These are phyloP conservation scores for Tetragonisca angustula DNA, from an alignment of 2,888 invertebrate genomes.

Conservation along the genomic window DNA sequence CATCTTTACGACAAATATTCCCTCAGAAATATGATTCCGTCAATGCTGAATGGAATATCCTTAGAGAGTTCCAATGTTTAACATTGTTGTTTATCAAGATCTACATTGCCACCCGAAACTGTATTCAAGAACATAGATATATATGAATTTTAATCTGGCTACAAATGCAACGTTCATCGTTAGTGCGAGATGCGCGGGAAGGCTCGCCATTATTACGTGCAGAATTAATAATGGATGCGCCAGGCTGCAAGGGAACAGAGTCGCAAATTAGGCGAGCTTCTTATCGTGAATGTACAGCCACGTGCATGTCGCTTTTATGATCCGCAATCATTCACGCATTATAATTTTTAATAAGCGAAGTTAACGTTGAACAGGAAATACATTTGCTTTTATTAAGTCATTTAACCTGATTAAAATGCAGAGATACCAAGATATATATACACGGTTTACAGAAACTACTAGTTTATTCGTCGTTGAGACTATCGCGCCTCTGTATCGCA, in stretches of 20 bases:
- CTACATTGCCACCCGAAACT: slow-evolving; percentile 9
- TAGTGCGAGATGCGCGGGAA: slow-evolving; percentile 16
- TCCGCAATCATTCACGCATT: slow-evolving; percentile 31
- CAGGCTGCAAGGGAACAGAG: slow-evolving; percentile 52
- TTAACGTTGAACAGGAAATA: slow-evolving; percentile 39
- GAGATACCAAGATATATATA: not conserved
- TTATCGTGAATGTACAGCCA: slow-evolving; percentile 56
- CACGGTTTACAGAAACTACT: not conserved
- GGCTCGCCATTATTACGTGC: slow-evolving; percentile 50
- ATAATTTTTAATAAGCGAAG: slow-evolving; percentile 43
- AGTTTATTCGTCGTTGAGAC: not conserved
- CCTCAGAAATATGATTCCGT: not conserved
- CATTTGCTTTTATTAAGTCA: slow-evolving; percentile 31
- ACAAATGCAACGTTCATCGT: slow-evolving; percentile 32
- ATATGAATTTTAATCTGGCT: slow-evolving; percentile 62
- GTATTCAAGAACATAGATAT: slow-evolving; percentile 26
- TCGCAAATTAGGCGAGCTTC: slow-evolving; percentile 62
- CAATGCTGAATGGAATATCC: not conserved
- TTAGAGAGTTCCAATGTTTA: not conserved
- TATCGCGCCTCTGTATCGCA: no score
- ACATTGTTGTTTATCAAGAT: not conserved
- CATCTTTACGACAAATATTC: not conserved
- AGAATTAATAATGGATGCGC: slow-evolving; percentile 64
- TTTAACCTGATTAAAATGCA: slow-evolving; percentile 29
- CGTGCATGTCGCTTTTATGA: slow-evolving; percentile 23